phyloP scores from a whole-genome alignment of 2,113 vertebrate species.

The Panthera uncia region DNA sequence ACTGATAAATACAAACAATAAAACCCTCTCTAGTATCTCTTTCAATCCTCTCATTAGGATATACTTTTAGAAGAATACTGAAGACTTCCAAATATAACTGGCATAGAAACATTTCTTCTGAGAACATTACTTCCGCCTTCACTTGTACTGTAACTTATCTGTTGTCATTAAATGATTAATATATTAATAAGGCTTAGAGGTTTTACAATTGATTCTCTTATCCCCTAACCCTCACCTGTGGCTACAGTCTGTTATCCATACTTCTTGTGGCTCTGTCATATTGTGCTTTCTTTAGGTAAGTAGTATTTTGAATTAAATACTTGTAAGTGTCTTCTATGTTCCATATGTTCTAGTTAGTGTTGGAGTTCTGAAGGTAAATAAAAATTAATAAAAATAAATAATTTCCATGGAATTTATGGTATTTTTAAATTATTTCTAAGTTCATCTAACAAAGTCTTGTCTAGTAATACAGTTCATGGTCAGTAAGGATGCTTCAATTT shows the following conservation, averaged over 20 bases:
- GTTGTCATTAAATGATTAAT: neutral
- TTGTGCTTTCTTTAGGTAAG: conserved; percentile 10
- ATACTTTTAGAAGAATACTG: conserved; percentile 31
- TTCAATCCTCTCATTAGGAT: conserved; percentile 3
- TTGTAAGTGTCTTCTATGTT: conserved; percentile 1
- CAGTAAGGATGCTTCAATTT: neutral
- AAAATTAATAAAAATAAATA: conserved; percentile 22
- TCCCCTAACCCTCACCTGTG: neutral
- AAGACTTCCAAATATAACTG: neutral
- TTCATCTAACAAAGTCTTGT: neutral
- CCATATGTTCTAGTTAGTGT: neutral
- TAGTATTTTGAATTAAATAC: conserved; percentile 3
- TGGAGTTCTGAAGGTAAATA: neutral
- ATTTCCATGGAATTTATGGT: neutral
- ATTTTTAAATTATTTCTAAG: conserved; percentile 1
- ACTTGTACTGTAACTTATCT: neutral
- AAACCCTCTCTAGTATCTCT: neutral
- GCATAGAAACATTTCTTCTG: neutral
- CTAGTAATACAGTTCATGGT: neutral
- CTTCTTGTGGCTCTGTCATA: neutral
- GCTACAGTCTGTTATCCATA: neutral
- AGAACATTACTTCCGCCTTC: neutral
- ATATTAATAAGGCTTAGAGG: neutral
- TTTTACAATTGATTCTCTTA: neutral
- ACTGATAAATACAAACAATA: neutral